phyloP scores from a whole-genome alignment of 2,888 invertebrate species.

The Hofmannophila pseudospretella region DNA sequence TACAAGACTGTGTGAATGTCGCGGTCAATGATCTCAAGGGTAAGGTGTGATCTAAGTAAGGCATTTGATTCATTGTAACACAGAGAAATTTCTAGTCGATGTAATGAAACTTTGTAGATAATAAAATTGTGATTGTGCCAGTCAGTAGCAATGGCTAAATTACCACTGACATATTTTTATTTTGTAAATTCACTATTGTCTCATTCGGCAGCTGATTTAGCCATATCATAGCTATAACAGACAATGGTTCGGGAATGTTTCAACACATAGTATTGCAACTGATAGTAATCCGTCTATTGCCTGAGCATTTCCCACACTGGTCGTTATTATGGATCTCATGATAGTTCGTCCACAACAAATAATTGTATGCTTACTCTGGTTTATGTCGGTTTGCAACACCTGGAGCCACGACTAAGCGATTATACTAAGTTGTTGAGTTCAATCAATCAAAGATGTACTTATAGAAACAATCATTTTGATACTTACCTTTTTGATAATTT shows the following conservation, averaged over 20 bases:
- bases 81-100: too few species aligned
- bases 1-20: constrained; percentile 25
- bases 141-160: too few species aligned
- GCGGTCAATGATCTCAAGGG: constrained; percentile 11
- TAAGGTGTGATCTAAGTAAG: constrained; percentile 20
- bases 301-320: constrained; percentile 47
- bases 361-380: constrained; percentile 25
- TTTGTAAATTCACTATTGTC: too few species aligned
- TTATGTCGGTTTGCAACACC: constrained; percentile 39
- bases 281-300: constrained; percentile 32
- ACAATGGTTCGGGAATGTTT: constrained; percentile 31
- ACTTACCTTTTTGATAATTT: too few species aligned
- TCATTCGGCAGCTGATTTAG: too few species aligned
- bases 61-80: constrained; percentile 9
- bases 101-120: too few species aligned
- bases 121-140: too few species aligned
- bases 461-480: too few species aligned
- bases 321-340: constrained; percentile 44
- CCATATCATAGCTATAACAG: constrained; percentile 11
- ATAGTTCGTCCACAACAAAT: constrained; percentile 31
- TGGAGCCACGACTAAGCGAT: constrained; percentile 36
- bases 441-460: too few species aligned
- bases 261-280: constrained; percentile 41
- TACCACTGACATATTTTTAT: too few species aligned
- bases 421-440: too few species aligned